A percentile compares a stretch with the other conserved stretches of the same genome.
phyloP scores from a whole-genome alignment of 2,113 vertebrate species.

The Malurus alboscapulatus region DNA sequence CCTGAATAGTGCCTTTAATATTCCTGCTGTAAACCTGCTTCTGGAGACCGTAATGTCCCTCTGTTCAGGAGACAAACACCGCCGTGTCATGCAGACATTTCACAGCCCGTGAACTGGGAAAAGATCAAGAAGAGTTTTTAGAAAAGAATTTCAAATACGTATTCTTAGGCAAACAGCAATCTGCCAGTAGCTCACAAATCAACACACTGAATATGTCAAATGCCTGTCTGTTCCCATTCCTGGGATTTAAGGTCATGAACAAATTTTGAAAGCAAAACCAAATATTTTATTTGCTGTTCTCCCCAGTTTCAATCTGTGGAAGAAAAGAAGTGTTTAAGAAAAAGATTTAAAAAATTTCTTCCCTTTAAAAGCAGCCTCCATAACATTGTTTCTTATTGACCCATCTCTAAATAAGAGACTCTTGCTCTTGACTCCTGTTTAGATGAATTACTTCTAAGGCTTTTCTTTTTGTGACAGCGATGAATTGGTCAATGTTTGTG shows the following conservation, averaged over 20 bases:
- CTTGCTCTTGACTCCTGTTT: slow-evolving; percentile 11
- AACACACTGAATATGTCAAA: not conserved
- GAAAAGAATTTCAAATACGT: slow-evolving; percentile 39
- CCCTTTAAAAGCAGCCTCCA: not conserved
- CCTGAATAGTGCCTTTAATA: slow-evolving; percentile 42
- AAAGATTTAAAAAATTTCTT: not conserved
- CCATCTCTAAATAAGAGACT: slow-evolving; percentile 13
- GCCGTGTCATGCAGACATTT: not conserved
- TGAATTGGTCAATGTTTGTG: slow-evolving; percentile 15
- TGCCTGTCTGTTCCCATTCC: not conserved
- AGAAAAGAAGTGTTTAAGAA: not conserved
- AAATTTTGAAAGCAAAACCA: not conserved
- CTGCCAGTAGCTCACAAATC: slow-evolving; percentile 50
- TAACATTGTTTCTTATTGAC: slow-evolving; percentile 22
- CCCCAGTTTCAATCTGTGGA: not conserved
- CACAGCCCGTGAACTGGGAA: slow-evolving; percentile 3
- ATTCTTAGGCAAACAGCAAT: slow-evolving; percentile 42
- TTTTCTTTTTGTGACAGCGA: slow-evolving; percentile 19
- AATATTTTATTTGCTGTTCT: not conserved
- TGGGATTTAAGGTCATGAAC: not conserved
- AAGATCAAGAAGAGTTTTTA: slow-evolving; percentile 28
- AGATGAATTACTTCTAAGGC: slow-evolving; percentile 23
- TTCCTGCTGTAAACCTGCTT: not conserved
- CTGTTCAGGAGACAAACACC: not conserved
- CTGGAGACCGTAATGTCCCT: not conserved